Base-by-base conservation (phyloP, 2,888 invertebrate species). In the Diplazon laetatorius region DNA sequence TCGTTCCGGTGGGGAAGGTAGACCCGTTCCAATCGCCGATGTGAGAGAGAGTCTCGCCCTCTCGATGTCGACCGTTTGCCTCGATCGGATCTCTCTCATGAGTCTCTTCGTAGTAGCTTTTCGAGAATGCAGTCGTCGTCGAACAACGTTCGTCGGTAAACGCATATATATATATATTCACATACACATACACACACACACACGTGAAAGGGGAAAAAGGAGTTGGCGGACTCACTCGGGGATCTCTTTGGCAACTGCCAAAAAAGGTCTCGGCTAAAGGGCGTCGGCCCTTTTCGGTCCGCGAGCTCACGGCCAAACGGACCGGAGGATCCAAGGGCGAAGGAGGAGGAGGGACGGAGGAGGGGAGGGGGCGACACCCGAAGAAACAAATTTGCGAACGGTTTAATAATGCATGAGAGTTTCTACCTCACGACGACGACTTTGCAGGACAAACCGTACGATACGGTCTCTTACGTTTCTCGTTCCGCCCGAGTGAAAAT, bases 341-440 rank as follows among this genome's bases (percentile, higher is more conserved):
- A n/a, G n/a, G n/a, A n/a, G n/a, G n/a, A n/a, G n/a, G n/a, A n/a
- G 62, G 57, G 62, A n/a, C 63, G 62, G 12, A 35, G 63, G 20
- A 44, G 50, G 66, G 12, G 12, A 20, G 63, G 46, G 63, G 22
- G 18, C 25, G 42, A 59, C 57, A 69, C 60, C 35, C 65, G 73
- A 60, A 55, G 66, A 74, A 76, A 81, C 80, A 78, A 81, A 82
- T 82, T 80, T 82, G 76, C 81, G 75, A 80, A 80, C 35, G 60
- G 37, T 81, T 82, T 20, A 82, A 82, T 82, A 81, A 82, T 82
- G 50, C 82, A 82, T 82, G 82, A 82, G 75, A 55, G 16, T 16
- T n/a, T 25, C 14, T 48, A 1, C 18, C 52, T 52, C 52, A 25
- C 52, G 14, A 30, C 30, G 16, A 55, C 55, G n/a, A n/a, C n/a